phyloP scores from a whole-genome alignment of 1,140 invertebrate species.

The Bombus ignitus region DNA sequence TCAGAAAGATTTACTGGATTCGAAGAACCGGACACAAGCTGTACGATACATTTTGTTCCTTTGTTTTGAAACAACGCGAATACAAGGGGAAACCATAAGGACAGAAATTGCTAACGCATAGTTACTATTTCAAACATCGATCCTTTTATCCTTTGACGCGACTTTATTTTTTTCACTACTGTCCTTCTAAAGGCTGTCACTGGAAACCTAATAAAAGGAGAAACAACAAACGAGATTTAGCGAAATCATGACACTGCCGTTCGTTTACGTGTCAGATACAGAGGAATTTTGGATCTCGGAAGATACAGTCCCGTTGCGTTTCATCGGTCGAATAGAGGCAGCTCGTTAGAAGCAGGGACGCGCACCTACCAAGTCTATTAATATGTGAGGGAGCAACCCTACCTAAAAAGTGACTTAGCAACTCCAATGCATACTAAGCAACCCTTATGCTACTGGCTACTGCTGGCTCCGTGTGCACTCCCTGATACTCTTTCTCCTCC shows the following conservation, averaged over 20 bases:
- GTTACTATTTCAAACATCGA: background rate
- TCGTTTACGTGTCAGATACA: slow-evolving; percentile 4
- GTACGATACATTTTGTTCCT: background rate
- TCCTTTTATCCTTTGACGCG: background rate
- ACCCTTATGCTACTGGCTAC: slow-evolving; percentile 67
- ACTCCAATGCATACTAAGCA: slow-evolving; percentile 83
- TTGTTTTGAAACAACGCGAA: background rate
- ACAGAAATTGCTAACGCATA: background rate
- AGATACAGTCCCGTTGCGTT: slow-evolving; percentile 36
- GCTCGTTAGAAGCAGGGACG: slow-evolving; percentile 54
- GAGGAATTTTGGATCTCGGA: slow-evolving; percentile 1
- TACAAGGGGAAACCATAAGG: no score
- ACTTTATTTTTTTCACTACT: background rate
- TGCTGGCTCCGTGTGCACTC: slow-evolving; percentile 48
- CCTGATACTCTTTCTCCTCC: slow-evolving; percentile 36
- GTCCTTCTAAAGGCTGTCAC: background rate
- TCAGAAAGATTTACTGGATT: slow-evolving; percentile 58
- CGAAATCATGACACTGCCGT: background rate
- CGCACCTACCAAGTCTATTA: slow-evolving; percentile 72
- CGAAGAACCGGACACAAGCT: slow-evolving; percentile 22
- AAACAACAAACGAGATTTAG: background rate
- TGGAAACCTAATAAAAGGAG: background rate
- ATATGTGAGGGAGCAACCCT: slow-evolving; percentile 73
- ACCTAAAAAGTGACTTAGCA: slow-evolving; percentile 81
- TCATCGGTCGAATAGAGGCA: slow-evolving; percentile 44